Conservation (phyloP, 2,113 vertebrate species). For the Anguilla japonica region DNA sequence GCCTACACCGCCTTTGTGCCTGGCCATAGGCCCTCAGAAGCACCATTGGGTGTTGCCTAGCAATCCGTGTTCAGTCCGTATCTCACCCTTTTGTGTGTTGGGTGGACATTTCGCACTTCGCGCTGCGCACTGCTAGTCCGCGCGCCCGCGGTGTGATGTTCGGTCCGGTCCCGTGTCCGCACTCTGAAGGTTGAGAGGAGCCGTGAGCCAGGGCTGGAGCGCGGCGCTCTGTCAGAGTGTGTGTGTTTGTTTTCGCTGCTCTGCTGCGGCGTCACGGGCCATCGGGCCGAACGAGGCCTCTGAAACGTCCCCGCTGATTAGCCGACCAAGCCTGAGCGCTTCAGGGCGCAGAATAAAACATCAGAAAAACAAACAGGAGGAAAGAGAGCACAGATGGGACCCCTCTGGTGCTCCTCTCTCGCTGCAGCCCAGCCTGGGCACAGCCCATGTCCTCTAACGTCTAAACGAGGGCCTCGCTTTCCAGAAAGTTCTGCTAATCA, state of each 20-base stretch:
- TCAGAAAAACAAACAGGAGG: not conserved
- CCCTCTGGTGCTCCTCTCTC: not conserved
- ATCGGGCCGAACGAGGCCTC: not conserved
- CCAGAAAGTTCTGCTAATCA: not conserved
- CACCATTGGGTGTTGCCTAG: not conserved
- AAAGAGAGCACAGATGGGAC: not conserved
- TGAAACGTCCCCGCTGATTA: not conserved
- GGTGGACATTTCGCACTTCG: not conserved
- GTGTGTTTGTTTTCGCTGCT: not conserved
- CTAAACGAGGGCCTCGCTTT: not conserved
- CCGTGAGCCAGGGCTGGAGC: not conserved
- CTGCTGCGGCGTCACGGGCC: not conserved
- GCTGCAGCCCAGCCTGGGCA: not conserved
- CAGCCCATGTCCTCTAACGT: not conserved
- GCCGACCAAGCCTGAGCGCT: not conserved
- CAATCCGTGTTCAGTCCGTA: not conserved
- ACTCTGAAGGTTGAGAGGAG: not conserved
- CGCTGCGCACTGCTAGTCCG: not conserved
- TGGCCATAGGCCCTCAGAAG: not conserved
- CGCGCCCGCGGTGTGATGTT: not conserved
- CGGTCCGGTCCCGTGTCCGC: not conserved
- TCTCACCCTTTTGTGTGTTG: not conserved
- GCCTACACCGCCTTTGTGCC: not conserved
- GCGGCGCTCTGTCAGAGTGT: not conserved
- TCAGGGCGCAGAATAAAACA: not conserved